Evolutionary conservation across 2,113 vertebrate genomes (phyloP).

Genomic region (Gymnogyps californianus): DNA sequence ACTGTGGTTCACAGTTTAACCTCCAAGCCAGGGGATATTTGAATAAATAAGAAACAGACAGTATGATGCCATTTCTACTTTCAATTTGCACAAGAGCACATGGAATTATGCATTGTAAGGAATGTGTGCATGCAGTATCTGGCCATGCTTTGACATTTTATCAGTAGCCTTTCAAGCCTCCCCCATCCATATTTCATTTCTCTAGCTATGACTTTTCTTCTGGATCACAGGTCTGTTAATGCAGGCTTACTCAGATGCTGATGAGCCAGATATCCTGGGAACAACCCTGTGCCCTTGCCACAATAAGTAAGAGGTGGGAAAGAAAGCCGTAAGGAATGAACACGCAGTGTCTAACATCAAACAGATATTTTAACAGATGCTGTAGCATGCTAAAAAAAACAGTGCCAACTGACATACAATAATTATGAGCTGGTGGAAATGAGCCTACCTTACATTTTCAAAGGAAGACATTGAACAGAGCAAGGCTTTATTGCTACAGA

Average conservation of each 20-base stretch:
- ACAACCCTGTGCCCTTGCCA: not conserved
- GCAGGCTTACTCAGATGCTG: not conserved
- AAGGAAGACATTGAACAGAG: not conserved
- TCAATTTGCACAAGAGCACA: not conserved
- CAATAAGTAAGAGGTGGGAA: not conserved
- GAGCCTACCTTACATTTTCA: not conserved
- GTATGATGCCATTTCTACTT: not conserved
- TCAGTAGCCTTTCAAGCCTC: not conserved
- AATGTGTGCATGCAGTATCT: fast-evolving
- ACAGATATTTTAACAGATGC: not conserved
- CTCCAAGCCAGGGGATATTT: not conserved
- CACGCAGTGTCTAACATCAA: not conserved
- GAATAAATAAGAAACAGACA: not conserved
- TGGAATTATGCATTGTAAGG: not conserved
- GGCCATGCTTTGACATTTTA: not conserved
- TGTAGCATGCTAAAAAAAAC: not conserved
- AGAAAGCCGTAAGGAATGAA: not conserved
- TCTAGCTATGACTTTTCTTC: not conserved
- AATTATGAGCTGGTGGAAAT: not conserved
- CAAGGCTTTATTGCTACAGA: not conserved
- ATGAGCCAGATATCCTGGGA: not conserved
- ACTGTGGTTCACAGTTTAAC: not conserved
- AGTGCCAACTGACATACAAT: not conserved
- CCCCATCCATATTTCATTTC: not conserved
- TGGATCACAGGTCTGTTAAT: not conserved